Base-by-base conservation (phyloP, 37 sponge, comb jelly and placozoan species). In the Spongia lamella region DNA sequence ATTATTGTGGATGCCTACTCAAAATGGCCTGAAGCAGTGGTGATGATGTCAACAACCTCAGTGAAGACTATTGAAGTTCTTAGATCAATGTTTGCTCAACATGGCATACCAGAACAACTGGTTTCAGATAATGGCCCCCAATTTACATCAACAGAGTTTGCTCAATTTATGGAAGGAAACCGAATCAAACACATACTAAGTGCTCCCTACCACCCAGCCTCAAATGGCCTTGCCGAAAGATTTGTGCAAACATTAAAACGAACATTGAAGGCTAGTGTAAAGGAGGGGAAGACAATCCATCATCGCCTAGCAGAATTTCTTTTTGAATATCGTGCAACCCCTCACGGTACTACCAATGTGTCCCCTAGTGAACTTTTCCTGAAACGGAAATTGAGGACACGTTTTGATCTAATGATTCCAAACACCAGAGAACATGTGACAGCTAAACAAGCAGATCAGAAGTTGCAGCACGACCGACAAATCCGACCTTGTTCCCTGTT, bases 171-270 rank as follows among this genome's bases (percentile, higher is more conserved):
- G 55, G 53, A 62, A 33, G 25, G 17, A 29, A 81, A 81, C 52
- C 57, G 73, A 3, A 43, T 81, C 52, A 72, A 81, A 20, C 82
- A 67, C 68, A 82, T 73, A 14, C 47, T 36, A 11, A 38, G 53
- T 53, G 38, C 65, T 7, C 82, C 82, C 31, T 66, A 82, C 25
- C 83, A 82, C 25, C 75, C 75, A 14, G 26, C 81, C 3, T 68
- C 72, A 3, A 87, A 87, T 73, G 87, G 87, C 6, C 55, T 40
- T 55, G 82, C 65, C 3, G 82, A 81, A 72, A 53, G 73, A n/a
- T 72, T 72, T 27, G 73, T 81, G 7, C 43, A 38, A 15, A 81
- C 73, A 14, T 72, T 81, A 55, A 81, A 81, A 66, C 6, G 26
- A 33, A 40, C 73, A 9, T 54, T 81, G 40, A 14, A 21, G 34